Percentiles rank a stretch among this genome's conserved stretches.
phyloP scores from a whole-genome alignment of 2,888 invertebrate genomes.

The Drosophila infuscata region DNA sequence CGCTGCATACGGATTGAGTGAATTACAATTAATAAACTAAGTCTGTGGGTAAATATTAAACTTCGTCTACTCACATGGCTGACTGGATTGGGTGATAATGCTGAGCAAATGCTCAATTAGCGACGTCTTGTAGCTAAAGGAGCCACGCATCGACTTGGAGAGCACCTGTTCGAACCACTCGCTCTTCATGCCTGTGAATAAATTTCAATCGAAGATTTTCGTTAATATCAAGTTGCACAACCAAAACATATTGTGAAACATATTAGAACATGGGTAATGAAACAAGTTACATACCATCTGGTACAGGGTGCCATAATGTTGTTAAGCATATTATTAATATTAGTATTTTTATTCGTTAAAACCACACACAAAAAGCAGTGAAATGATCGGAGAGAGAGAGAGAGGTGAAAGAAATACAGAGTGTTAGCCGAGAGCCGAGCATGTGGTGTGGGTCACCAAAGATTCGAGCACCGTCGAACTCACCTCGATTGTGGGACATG shows the following conservation, averaged over 20 bases:
- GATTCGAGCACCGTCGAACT: constrained; percentile 54
- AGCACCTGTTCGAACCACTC: constrained; percentile 92
- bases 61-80: constrained; percentile 88
- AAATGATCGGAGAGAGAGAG: constrained; percentile 49
- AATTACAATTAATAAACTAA: neutral
- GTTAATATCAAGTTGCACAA: constrained; percentile 60
- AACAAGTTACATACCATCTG: constrained; percentile 81
- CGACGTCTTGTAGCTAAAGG: constrained; percentile 91
- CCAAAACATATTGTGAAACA: neutral
- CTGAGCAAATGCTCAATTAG: constrained; percentile 93
- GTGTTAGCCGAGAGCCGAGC: constrained; percentile 30
- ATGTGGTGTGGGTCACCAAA: constrained; percentile 12
- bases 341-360: constrained; percentile 13
- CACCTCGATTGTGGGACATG: constrained; percentile 97
- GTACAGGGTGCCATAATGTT: constrained; percentile 53
- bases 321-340: constrained; percentile 25
- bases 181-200: constrained; percentile 90
- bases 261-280: constrained; percentile 52
- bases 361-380: constrained; percentile 62
- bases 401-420: constrained; percentile 33
- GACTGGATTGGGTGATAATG: constrained; percentile 93
- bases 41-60: neutral
- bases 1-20: constrained; percentile 85
- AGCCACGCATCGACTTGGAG: constrained; percentile 87
- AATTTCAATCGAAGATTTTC: neutral